Base-by-base conservation (phyloP, 2,113 vertebrate species). In the Hemiscyllium ocellatum region DNA sequence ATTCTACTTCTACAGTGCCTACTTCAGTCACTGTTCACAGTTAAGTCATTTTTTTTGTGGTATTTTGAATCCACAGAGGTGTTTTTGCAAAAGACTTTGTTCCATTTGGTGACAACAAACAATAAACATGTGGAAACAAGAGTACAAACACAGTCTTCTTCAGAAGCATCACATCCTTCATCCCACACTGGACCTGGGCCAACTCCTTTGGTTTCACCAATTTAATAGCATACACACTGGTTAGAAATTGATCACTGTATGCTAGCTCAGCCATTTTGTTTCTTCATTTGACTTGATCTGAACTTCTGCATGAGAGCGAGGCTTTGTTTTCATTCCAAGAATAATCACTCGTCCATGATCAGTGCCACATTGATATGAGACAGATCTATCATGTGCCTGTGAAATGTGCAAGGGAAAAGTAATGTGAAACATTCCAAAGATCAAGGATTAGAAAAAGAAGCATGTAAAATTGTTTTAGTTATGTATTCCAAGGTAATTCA, bases 341-440 rank as follows among this genome's bases (percentile, higher is more conserved):
- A 61, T 83, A 86, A 66, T 95, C 94, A 95, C 50, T 95, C 94
- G 76, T 95, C 94, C 94, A 95, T 98, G 87, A 99, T 98, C 97
- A 99, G 98, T 24, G 98, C 98, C 97, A 99, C 99, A 2, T 99
- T 99, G 96, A 99, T 99, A 98, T 99, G 99, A 96, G 99, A 99
- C 97, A 99, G 97, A 97, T 99, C 99, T 97, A 99, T 98, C 99
- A 99, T 99, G 97, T 99, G 99, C 98, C 99, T 99, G 98, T 83
- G 96, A 96, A 96, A 96, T 96, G 37, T 96, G 80, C 96, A 96
- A 97, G 86, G 95, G 95, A 96, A 33, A 0, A 65, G 72, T 68
- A 66, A 95, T 72, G 68, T 47, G 33, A 72, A 66, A 72, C 24
- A 95, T 72, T 95, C 22, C 12, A 50, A 95, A 95, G 24, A 47